Evolutionary conservation across 2,888 invertebrate genomes (phyloP).

Genomic region (Anoplius nigerrimus): DNA sequence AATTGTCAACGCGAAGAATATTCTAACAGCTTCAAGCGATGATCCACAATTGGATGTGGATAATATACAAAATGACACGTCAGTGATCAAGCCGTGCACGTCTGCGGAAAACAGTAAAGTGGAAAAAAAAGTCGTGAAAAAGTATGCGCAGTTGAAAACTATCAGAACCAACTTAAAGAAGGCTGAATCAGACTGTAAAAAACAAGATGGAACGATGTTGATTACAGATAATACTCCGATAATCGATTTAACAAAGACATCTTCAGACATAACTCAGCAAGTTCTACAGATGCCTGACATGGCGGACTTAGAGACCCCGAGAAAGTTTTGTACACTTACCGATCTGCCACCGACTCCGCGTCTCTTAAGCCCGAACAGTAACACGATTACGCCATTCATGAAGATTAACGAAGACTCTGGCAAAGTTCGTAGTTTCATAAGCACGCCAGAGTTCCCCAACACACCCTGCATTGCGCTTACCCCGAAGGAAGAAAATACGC

Average conservation of each 20-base stretch:
- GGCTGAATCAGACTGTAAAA: conserved; percentile 22
- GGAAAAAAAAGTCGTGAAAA: conserved; percentile 58
- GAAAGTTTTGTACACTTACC: conserved; percentile 56
- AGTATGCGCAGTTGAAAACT: conserved; percentile 65
- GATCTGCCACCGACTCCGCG: conserved; percentile 70
- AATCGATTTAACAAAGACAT: conserved; percentile 40
- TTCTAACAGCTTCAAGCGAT: too few relatives aligned
- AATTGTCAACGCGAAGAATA: too few relatives aligned
- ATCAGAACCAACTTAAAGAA: conserved; percentile 61
- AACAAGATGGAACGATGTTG: not conserved
- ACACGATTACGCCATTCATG: conserved; percentile 54
- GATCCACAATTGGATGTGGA: too few relatives aligned
- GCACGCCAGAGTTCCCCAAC: conserved; percentile 70
- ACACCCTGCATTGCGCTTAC: conserved; percentile 69
- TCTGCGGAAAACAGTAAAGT: not conserved
- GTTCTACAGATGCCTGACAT: conserved; percentile 51
- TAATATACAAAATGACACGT: too few relatives aligned
- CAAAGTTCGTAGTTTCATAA: conserved; percentile 63
- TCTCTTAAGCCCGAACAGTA: conserved; percentile 63
- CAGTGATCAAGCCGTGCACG: too few relatives aligned
- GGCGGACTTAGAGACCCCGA: conserved; percentile 66
- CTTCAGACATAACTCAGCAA: conserved; percentile 43
- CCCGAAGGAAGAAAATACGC: conserved; percentile 57
- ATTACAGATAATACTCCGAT: not conserved
- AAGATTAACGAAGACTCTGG: conserved; percentile 58